Base-by-base conservation (phyloP, 2,113 vertebrate species). In the Oryzias javanicus region DNA sequence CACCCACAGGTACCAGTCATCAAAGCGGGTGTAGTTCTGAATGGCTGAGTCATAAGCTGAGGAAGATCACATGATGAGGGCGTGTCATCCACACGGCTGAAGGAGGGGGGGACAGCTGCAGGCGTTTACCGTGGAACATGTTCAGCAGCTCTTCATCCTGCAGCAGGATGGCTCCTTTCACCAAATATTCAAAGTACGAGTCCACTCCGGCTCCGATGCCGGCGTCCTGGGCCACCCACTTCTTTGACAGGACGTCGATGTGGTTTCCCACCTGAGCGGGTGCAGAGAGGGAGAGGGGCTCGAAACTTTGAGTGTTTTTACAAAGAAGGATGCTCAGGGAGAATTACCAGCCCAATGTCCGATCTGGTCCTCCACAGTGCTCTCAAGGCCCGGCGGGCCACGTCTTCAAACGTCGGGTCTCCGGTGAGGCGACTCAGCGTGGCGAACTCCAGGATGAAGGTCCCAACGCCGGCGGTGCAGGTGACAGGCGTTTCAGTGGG, bases 1-100 rank as follows among this genome's bases (percentile, higher is more conserved):
- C 50, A 99, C 97, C 97, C 97, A 99, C 53, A 99, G 91, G 81
- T 99, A 98, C 97, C 97, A 99, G 90, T 99, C 97, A 67, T 98
- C 97, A 15, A 98, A 98, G 57, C 93, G 94, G 2, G 96, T 98
- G 82, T 97, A 99, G 89, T 99, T 99, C 89, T 92, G 93, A 66
- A 98, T 94, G 70, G 95, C 94, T 85, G 89, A 91, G 76, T 97
- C 93, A 66, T 94, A 98, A 40, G 97, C 97, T 99, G 83, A 29
- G 29, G 13, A 42, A 25, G 15, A 25, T 0, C 46, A 49, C 58
- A 24, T 1, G 20, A 2, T 45, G 8, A 4, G 15, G 52, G 4
- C 10, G 42, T 45, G 42, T 45, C 42, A 45, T 17, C 35, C 3
- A 35, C 35, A 12, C 10, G 1, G 42, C 42, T 17, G 44, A n/a